A percentile compares a stretch with the other conserved stretches of the same genome.
phyloP scores from a whole-genome alignment of 1,140 invertebrate species.

The Gyrodactylus bullatarudis region DNA sequence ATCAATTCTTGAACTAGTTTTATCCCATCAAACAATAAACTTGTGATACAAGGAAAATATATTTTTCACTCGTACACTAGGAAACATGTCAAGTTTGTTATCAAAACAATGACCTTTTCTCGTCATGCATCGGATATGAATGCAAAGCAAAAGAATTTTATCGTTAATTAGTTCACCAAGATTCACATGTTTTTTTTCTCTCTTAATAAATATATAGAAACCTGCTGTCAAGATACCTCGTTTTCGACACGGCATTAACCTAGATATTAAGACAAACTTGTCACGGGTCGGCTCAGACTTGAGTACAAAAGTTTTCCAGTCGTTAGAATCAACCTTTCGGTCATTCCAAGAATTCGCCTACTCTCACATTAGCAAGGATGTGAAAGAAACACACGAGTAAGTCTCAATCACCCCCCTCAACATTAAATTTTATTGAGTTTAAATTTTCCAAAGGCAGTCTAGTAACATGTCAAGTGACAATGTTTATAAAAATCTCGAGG shows the following conservation, averaged over 20 bases:
- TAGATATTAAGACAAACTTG: not conserved
- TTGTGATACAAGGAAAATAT: no score
- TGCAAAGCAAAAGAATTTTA: no score
- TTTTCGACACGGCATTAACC: not conserved
- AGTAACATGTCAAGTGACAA: not conserved
- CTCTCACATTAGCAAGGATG: not conserved
- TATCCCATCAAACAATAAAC: no score
- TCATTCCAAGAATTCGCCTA: not conserved
- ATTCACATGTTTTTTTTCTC: no score
- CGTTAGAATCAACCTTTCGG: not conserved
- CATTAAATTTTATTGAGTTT: not conserved
- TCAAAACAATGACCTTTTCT: no score
- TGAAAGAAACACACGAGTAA: not conserved
- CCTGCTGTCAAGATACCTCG: not conserved
- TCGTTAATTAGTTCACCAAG: no score
- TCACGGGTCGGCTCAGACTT: not conserved
- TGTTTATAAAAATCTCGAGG: no score
- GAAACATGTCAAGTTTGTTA: no score
- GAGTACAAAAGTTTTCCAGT: not conserved
- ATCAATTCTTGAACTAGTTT: no score
- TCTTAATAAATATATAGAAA: no score
- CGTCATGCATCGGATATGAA: no score
- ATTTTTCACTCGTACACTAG: no score
- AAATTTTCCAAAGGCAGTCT: not conserved
- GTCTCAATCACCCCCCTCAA: not conserved